Conservation (phyloP, 1,140 invertebrate genomes). For the Heterodera carotae region DNA sequence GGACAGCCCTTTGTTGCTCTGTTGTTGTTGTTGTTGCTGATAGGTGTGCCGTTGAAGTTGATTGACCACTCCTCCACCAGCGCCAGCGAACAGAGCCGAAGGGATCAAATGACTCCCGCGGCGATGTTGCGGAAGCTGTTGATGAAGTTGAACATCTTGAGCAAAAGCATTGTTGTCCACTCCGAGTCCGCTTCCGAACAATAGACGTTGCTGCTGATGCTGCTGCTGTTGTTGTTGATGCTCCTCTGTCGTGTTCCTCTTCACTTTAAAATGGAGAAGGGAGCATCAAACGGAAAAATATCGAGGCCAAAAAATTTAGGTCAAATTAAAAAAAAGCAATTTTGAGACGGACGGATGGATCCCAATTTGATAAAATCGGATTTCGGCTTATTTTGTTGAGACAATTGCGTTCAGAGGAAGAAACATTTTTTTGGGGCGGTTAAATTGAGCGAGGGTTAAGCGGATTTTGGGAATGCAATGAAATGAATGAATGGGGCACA, state of each 20-base stretch:
- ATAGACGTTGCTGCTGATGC: not conserved
- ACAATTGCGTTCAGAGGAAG: not conserved
- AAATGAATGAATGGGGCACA: not conserved
- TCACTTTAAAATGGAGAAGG: not conserved
- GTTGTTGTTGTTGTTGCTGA: not conserved
- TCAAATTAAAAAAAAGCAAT: slow-evolving; percentile 1
- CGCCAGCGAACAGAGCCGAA: not conserved
- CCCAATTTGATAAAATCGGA: not conserved
- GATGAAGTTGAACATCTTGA: not conserved
- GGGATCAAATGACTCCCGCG: not conserved
- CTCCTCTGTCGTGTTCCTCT: not conserved
- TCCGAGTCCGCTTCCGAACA: too few relatives aligned
- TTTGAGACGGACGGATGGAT: not conserved
- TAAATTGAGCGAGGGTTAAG: not conserved
- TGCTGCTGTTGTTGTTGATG: too few relatives aligned
- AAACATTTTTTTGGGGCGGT: not conserved
- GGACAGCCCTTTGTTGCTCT: not conserved
- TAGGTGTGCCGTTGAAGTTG: not conserved
- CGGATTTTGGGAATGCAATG: not conserved
- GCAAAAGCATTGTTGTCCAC: too few relatives aligned
- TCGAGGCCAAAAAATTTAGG: not conserved
- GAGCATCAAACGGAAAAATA: not conserved
- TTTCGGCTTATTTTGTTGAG: not conserved
- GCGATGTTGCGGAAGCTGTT: slow-evolving; percentile 1
- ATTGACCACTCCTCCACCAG: not conserved